phyloP scores from a whole-genome alignment of 2,113 vertebrate species.

The Picathartes gymnocephalus region DNA sequence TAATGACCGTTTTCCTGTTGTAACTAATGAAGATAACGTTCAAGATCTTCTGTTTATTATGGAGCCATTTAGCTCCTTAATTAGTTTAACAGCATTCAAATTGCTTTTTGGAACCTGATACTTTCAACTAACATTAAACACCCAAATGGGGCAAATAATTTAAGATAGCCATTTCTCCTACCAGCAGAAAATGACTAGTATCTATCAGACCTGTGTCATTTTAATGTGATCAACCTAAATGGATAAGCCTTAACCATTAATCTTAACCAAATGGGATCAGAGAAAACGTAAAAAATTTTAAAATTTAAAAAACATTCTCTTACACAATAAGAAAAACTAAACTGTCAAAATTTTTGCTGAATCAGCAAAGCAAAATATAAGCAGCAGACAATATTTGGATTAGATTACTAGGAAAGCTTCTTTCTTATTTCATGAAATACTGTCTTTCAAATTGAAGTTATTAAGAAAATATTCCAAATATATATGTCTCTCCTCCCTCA shows the following conservation, averaged over 20 bases:
- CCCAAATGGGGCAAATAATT: background rate
- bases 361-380: background rate
- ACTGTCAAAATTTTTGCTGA: background rate
- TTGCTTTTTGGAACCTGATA: background rate
- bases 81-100: background rate
- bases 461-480: background rate
- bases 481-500: fast-evolving
- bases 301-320: background rate
- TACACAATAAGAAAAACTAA: background rate
- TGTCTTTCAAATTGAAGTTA: background rate
- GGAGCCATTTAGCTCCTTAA: background rate
- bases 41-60: background rate
- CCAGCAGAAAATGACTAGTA: background rate
- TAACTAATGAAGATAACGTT: background rate
- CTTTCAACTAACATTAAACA: background rate
- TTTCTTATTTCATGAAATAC: background rate
- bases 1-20: background rate
- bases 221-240: background rate
- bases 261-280: background rate
- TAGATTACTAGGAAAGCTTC: fast-evolving
- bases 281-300: background rate
- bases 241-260: background rate
- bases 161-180: background rate
- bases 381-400: background rate
- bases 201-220: background rate